phyloP scores from a whole-genome alignment of 2,113 vertebrate species.

The Hemiscyllium ocellatum region DNA sequence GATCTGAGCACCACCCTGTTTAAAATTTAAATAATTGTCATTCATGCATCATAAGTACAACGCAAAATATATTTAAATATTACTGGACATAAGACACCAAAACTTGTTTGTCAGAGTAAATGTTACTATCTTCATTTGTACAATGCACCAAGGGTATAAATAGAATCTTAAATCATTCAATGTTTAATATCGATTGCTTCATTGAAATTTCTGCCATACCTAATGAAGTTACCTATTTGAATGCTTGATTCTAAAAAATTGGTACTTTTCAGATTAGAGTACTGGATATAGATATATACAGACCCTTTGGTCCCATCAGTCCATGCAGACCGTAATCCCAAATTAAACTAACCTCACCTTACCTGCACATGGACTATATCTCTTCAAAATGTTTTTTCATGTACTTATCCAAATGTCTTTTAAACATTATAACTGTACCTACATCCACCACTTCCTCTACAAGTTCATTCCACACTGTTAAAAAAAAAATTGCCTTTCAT shows the following conservation, averaged over 20 bases:
- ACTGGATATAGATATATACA: not conserved
- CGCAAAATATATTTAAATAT: not conserved
- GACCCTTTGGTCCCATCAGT: no score
- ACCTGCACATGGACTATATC: no score
- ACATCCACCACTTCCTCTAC: no score
- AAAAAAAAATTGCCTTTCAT: no score
- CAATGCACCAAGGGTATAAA: not conserved
- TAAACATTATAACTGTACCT: no score
- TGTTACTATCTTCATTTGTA: not conserved
- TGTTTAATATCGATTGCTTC: not conserved
- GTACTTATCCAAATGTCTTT: no score
- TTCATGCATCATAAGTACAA: not conserved
- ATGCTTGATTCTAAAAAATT: not conserved
- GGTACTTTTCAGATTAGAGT: not conserved
- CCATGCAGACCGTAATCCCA: no score
- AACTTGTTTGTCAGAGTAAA: not conserved
- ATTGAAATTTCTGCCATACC: not conserved
- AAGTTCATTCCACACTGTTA: no score
- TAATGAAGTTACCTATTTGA: not conserved
- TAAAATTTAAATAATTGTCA: constrained; percentile 35
- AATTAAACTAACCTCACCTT: no score
- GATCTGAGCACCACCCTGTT: constrained; percentile 86
- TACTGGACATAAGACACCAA: not conserved
- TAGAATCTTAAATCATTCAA: not conserved
- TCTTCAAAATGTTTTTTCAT: no score